Conservation (phyloP, 2,888 invertebrate genomes). For the Muschampia plurimacula region DNA sequence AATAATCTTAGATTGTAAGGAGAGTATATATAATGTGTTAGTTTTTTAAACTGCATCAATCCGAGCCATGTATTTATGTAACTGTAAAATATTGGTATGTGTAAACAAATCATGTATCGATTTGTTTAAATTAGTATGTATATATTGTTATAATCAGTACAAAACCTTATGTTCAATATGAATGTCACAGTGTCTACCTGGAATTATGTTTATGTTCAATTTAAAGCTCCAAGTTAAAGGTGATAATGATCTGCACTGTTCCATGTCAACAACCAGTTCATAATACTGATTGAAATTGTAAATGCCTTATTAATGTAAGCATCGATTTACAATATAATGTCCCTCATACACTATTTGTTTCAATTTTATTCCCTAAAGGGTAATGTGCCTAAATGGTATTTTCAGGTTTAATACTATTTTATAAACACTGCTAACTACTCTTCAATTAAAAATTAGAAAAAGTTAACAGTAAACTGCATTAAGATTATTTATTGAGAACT, state of each 20-base stretch:
- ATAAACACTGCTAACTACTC: too few species aligned
- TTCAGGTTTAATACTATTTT: too few species aligned
- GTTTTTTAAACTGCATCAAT: constrained; percentile 55
- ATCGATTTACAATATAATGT: constrained; percentile 36
- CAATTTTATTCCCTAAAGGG: neutral
- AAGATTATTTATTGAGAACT: neutral
- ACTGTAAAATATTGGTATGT: constrained; percentile 44
- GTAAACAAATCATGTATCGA: constrained; percentile 15
- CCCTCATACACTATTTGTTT: constrained; percentile 20
- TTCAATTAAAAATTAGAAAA: neutral
- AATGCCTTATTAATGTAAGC: constrained; percentile 50
- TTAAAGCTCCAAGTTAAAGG: neutral
- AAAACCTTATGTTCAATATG: constrained; percentile 8
- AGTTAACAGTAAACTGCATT: neutral
- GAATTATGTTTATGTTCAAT: neutral
- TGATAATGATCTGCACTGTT: neutral
- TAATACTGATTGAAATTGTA: constrained; percentile 31
- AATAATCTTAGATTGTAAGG: constrained; percentile 30
- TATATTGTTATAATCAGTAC: constrained; percentile 35
- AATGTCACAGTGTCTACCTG: constrained; percentile 12
- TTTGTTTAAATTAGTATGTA: constrained; percentile 40
- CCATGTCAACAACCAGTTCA: neutral
- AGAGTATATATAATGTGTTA: constrained; percentile 27
- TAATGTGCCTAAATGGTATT: too few species aligned
- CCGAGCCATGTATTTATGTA: constrained; percentile 76